Base-by-base conservation (phyloP, 1,140 invertebrate genomes). In the Trichonephila clavipes region DNA sequence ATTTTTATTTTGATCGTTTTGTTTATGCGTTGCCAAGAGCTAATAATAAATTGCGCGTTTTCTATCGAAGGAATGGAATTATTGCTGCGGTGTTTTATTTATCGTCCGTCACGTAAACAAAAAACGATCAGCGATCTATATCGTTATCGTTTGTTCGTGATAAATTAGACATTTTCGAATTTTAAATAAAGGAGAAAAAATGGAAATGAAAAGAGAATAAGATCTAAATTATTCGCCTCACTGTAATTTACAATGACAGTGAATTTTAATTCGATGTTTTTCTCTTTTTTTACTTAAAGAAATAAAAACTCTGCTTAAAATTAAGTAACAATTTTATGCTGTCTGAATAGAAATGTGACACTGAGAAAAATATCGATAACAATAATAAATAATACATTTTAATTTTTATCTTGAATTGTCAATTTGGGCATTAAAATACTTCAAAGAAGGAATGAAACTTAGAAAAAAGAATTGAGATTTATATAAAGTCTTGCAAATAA, bases 1-100 rank as follows among this genome's bases (percentile, higher is more conserved):
- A 83, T 83, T 83, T 83, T 83, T 83, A 21, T 58, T 59, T 83
- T 83, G 51, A 51, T 83, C 82, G 19, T 58, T 83, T 24, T 51
- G 44, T 83, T 83, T 58, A 58, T 51, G 82, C 44, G 51, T 19
- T 83, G 12, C 19, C 21, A 40, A 58, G 51, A 21, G 44, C 44
- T 83, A 83, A 83, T 83, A 83, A 83, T 83, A 83, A 83, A 83
- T 58, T 83, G 82, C 51, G 40, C 19, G 21, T 16, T 83, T 83
- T 28, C 82, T 83, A 77, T 77, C 82, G 44, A 21, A 58, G 19
- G 72, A 19, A 28, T 51, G 28, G 44, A 58, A 83, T 83, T 51
- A 83, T 51, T 59, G 82, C 82, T 83, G 82, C 51, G 16, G 44
- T 59, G 21, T 51, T 83, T 83, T 83, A 83, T 83, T 83, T 83